Conservation (phyloP, 2,113 vertebrate species). For the Setophaga coronata region DNA sequence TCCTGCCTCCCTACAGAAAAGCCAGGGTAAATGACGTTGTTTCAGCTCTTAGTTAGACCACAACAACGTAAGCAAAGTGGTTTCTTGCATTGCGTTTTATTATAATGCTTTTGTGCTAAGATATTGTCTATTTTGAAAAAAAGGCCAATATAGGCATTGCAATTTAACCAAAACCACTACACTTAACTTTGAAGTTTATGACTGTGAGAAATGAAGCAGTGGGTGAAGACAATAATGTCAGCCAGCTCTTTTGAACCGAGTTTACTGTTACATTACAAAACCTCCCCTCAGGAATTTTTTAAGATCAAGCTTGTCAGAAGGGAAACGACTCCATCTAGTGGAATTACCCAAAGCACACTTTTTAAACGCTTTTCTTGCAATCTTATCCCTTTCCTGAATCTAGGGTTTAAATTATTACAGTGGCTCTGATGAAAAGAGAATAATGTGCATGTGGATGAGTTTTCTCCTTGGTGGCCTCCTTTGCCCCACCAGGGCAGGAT, state of each 20-base stretch:
- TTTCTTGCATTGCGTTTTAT: background rate
- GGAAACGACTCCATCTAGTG: slow-evolving; percentile 58
- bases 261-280: background rate
- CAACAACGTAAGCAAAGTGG: background rate
- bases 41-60: background rate
- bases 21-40: background rate
- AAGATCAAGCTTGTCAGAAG: background rate
- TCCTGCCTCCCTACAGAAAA: background rate
- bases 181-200: background rate
- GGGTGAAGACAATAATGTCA: background rate
- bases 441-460: background rate
- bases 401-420: background rate
- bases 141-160: background rate
- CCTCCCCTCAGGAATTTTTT: background rate
- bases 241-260: background rate
- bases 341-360: background rate
- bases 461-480: background rate
- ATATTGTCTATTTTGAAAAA: background rate
- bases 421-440: background rate
- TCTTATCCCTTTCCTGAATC: background rate
- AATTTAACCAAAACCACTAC: background rate
- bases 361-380: background rate
- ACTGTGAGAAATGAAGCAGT: background rate
- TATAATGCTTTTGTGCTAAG: background rate
- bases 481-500: background rate